Base-by-base conservation (phyloP, 2,113 vertebrate species). In the Calidris pygmaea region DNA sequence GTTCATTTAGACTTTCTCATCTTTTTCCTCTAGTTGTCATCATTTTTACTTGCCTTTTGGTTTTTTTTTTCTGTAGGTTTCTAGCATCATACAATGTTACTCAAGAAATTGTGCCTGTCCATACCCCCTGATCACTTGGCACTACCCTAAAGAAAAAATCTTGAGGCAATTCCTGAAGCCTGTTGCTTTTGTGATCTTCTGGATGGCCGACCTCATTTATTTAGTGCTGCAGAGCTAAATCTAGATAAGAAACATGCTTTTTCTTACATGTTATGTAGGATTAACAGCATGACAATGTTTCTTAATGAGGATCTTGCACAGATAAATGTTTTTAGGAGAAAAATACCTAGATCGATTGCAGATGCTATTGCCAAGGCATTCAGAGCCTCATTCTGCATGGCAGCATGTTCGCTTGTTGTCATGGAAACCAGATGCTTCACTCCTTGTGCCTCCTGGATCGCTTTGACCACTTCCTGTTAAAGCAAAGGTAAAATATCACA, bases 361-460 rank as follows among this genome's bases (percentile, higher is more conserved):
- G 98, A 98, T 30, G 98, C 98, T 75, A 99, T 98, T 35, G 98
- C 98, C 97, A 99, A 90, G 53, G 99, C 98, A 34, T 98, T 98
- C 89, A 99, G 97, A 72, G 99, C 99, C 94, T 99, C 99, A 17
- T 99, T 99, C 97, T 99, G 99, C 98, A 98, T 98, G 97, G 98
- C 98, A 92, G 98, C 96, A 0, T 99, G 98, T 76, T 99, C 96
- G 5, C 98, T 99, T 58, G 97, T 98, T 93, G 98, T 98, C 99
- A 99, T 99, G 78, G 98, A 98, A 93, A 99, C 98, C 14, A 99
- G 98, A 85, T 99, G 98, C 77, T 98, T 98, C 88, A 99, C 91
- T 85, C 98, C 99, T 84, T 98, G 97, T 56, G 98, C 98, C 94
- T 98, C 97, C 85, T 98, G 97, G 35, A 99, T 97, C 56, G 98